Percentiles rank a stretch among this genome's conserved stretches.
Evolutionary conservation across 2,888 invertebrate species (phyloP).

Genomic region (Drosophila rellima): DNA sequence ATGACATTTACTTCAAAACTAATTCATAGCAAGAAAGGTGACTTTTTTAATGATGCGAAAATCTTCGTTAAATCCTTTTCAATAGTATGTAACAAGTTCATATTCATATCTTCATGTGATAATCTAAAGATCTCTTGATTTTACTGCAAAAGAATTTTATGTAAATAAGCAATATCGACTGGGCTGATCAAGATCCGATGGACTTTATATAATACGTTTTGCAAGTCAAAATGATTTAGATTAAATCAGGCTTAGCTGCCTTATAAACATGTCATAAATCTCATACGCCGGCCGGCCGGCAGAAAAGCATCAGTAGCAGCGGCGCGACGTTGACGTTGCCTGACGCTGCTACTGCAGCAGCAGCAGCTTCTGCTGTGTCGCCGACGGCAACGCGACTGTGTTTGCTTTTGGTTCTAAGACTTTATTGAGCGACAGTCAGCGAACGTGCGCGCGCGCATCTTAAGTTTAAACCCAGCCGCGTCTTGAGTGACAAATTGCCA

Average conservation of each 20-base stretch:
- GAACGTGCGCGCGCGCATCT: constrained; percentile 60
- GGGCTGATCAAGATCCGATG: not conserved
- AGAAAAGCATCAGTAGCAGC: constrained; percentile 11
- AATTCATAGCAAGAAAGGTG: not conserved
- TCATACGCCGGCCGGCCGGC: constrained; percentile 24
- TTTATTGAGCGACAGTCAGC: constrained; percentile 33
- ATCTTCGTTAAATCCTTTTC: not conserved
- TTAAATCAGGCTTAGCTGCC: not conserved
- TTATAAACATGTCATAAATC: constrained; percentile 9
- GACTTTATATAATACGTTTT: not conserved
- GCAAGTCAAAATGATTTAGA: not conserved
- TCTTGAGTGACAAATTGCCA: constrained; percentile 41
- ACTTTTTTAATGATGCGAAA: not conserved
- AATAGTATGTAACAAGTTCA: not conserved
- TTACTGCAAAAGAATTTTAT: too few relatives aligned
- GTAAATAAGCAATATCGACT: too few relatives aligned
- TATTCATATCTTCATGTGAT: not conserved
- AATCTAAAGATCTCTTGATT: too few relatives aligned
- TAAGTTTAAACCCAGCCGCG: constrained; percentile 20
- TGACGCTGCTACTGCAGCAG: constrained; percentile 1
- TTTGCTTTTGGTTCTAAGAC: constrained; percentile 11
- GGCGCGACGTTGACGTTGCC: constrained; percentile 9
- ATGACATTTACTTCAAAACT: too few relatives aligned
- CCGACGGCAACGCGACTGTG: not conserved
- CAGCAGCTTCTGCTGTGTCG: not conserved